Evolutionary conservation across 2,797 vertebrate species (phyloP), one percentile per base, ranked within the genome.

Genomic region (Austrolebias charrua): DNA sequence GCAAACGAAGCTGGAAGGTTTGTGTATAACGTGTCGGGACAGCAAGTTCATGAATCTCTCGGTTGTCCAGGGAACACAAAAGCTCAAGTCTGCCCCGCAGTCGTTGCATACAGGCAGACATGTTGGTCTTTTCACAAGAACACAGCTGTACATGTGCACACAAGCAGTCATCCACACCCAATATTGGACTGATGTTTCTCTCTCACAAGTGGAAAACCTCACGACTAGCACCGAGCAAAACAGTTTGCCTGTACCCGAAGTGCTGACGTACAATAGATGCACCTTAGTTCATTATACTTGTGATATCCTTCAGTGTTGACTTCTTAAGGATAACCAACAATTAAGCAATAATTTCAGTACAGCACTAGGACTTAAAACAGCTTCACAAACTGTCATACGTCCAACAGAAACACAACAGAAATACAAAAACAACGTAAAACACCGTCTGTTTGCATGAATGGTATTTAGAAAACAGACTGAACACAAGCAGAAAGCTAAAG

Each of bases 121-220:
- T 19, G 33, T 18, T 56, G 19, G 59, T 38, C 50, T 54, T 66
- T 67, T 33, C 35, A 14, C 16, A 51, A 52, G 45, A 42, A 55
- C 48, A 62, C 51, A 68, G 43, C 60, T 43, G 40, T 64, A 60
- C 81, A 72, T 61, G 77, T 85, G 66, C 38, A 0, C 64, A 83
- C 86, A 85, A 50, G 77, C 60, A 69, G 20, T 53, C 20, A 63
- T 51, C 45, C 76, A 76, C 81, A 63, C 78, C 73, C 64, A 59
- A 54, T 47, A 12, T 11, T 35, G 0, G 8, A 64, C 61, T 69
- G 79, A 68, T 58, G 45, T 59, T 71, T 2, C 51, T 19, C 47
- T 45, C 54, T 24, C 62, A 48, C 38, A 63, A n/a, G n/a, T 6
- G 57, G 18, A 15, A 50, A 76, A 67, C 48, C 63, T 62, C 55